Conservation (phyloP, 1,140 invertebrate species). For the Drosophila virilis region DNA sequence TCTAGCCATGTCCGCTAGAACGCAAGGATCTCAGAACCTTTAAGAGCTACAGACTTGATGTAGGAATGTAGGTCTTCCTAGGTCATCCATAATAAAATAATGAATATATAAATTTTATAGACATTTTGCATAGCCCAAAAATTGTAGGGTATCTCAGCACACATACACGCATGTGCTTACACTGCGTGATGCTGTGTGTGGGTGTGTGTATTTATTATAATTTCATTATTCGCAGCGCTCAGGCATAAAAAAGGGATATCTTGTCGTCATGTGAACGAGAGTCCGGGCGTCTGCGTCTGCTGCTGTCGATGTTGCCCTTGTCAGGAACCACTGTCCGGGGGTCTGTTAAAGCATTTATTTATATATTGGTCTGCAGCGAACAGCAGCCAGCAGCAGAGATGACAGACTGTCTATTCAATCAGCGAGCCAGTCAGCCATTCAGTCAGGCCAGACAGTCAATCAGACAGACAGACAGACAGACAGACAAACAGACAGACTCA, state of each 20-base stretch:
- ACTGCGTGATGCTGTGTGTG: not conserved
- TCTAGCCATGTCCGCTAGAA: too few species aligned
- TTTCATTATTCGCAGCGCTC: constrained; percentile 77
- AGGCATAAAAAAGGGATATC: constrained; percentile 79
- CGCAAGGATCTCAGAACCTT: too few species aligned
- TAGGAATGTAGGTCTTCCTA: too few species aligned
- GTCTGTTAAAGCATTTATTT: constrained; percentile 37
- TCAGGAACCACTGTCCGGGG: constrained; percentile 36
- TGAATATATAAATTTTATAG: too few species aligned
- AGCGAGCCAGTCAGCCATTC: constrained; percentile 48
- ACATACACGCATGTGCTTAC: not conserved
- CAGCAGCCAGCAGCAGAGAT: constrained; percentile 28
- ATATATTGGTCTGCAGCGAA: constrained; percentile 20
- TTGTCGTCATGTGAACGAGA: constrained; percentile 48
- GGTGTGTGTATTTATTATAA: constrained; percentile 52
- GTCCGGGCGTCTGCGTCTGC: not conserved
- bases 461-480: constrained; percentile 38
- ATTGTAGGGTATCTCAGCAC: constrained; percentile 6
- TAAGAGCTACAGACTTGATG: too few species aligned
- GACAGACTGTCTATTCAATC: constrained; percentile 53
- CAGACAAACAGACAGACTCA: constrained; percentile 16
- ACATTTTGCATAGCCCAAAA: not conserved
- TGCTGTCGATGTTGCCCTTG: constrained; percentile 23
- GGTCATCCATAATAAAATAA: too few species aligned
- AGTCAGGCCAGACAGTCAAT: constrained; percentile 48